These are phyloP conservation scores for Otus scops DNA, from an alignment of 2,797 vertebrate genomes.

Conservation along the genomic window DNA sequence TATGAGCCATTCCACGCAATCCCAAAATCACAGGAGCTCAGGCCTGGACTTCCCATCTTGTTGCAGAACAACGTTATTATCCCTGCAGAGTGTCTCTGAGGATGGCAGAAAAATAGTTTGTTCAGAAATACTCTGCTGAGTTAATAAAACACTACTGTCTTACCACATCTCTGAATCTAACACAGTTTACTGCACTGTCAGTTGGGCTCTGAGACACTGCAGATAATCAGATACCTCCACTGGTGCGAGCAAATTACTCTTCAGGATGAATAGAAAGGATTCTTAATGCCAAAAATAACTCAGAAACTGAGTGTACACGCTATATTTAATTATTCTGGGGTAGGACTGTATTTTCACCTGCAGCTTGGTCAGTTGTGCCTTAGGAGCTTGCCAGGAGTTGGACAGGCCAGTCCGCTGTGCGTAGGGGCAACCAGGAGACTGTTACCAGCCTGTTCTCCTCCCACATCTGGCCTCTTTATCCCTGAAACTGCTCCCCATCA, in stretches of 20 bases:
- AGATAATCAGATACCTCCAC: not conserved
- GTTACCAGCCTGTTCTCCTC: not conserved
- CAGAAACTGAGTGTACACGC: not conserved
- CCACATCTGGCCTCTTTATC: not conserved
- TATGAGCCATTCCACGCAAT: not conserved
- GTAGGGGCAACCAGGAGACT: not conserved
- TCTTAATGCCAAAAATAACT: not conserved
- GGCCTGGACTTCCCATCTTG: not conserved
- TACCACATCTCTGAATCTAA: not conserved
- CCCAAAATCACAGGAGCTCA: not conserved
- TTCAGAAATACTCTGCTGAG: not conserved
- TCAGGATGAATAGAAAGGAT: not conserved
- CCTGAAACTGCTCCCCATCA: not conserved
- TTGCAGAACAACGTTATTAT: not conserved
- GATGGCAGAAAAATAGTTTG: not conserved
- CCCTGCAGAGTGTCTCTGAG: not conserved
- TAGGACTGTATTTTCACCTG: not conserved
- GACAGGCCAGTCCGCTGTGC: not conserved
- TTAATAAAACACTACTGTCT: not conserved
- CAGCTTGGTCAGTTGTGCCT: not conserved
- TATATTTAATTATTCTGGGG: not conserved
- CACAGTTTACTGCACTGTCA: not conserved
- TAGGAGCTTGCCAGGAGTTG: not conserved
- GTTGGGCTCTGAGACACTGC: not conserved
- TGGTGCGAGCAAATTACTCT: not conserved